Evolutionary conservation across 2,888 invertebrate genomes (phyloP), one percentile per base, ranked within the genome.

Genomic region (Unio pictorum): DNA sequence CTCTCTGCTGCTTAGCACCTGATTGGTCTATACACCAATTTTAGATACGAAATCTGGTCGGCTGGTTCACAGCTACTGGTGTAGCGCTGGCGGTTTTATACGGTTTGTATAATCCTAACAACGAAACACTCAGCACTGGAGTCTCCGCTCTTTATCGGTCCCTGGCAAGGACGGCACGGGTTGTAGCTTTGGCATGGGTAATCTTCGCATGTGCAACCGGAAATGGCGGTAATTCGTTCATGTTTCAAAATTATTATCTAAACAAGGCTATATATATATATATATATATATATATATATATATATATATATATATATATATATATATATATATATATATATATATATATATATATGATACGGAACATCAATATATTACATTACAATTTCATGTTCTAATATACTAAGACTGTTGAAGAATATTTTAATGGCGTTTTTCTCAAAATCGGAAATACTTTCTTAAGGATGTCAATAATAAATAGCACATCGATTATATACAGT

Each of bases 161-260:
- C 6, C 75, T 91, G 56, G 86, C 89, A 61, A 84, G 91, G 71
- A 89, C 91, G 20, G 85, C 88, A 18, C 92, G 92, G 92, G 88
- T 89, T 2, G 66, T 90, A 4, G 90, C 90, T 2, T 76, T 92
- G 20, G 87, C 86, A 58, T 92, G 92, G 92, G 88, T 92, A 15
- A 89, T 92, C 66, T 91, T 91, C 80, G 90, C 91, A 59, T 92
- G 92, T 74, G 85, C 88, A 26, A 86, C 89, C 64, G 92, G 92
- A 54, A 87, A 91, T 78, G 92, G 92, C 84, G 90, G 88, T 89
- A 23, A 23, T 76, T 23, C n/a, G 17, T 8, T 18, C 17, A 59
- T 3, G 23, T 7, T 18, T n/a, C 26, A 6, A 23, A 15, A 11
- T 45, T 8, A 64, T 3, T 15, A 8, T 7, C 15, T 45, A 15